Evolutionary conservation across 2,888 invertebrate genomes (phyloP), one percentile per base, ranked within the genome.

Genomic region (Brassicogethes aeneus): DNA sequence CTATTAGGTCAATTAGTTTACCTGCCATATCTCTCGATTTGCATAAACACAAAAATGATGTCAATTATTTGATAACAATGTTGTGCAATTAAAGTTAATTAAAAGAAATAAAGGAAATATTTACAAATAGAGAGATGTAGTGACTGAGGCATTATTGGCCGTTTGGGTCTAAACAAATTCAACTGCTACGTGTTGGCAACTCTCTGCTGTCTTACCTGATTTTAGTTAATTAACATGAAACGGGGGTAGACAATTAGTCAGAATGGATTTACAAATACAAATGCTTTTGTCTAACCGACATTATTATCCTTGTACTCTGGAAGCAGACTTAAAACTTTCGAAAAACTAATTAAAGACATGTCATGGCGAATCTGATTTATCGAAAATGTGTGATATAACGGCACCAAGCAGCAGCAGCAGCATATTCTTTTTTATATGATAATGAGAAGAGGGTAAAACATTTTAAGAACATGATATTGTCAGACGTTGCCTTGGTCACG

Each of bases 161-260:
- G 50, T 53, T 44, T 46, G 45, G 52, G 49, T 48, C 50, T 49
- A 42, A 51, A 52, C 47, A 52, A 53, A 53, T 52, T 51, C 48
- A 37, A 49, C 47, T 51, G 43, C 46, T 50, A 47, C 42, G 49
- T 47, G 46, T 52, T 51, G 47, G 46, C 47, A 45, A 57, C 54
- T 57, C 56, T 56, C 52, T 23, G 55, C 50, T 51, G 53, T 55
- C 53, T 57, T 56, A 57, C 54, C 56, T 47, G 53, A 56, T 57
- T 57, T 57, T 38, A 44, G 50, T 53, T 54, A 51, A 59, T 60
- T 60, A 59, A 51, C 56, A 59, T 60, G 53, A 49, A 54, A 52
- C 51, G 51, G 55, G 56, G 54, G 55, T 53, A 53, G 54, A 51
- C 54, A 57, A 56, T 59, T 57, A 60, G 55, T 51, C 52, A 53